A percentile compares a stretch with the other conserved stretches of the same genome.
These are phyloP conservation scores for Ursus arctos DNA, from an alignment of 2,113 vertebrate genomes.

Conservation along the genomic window DNA sequence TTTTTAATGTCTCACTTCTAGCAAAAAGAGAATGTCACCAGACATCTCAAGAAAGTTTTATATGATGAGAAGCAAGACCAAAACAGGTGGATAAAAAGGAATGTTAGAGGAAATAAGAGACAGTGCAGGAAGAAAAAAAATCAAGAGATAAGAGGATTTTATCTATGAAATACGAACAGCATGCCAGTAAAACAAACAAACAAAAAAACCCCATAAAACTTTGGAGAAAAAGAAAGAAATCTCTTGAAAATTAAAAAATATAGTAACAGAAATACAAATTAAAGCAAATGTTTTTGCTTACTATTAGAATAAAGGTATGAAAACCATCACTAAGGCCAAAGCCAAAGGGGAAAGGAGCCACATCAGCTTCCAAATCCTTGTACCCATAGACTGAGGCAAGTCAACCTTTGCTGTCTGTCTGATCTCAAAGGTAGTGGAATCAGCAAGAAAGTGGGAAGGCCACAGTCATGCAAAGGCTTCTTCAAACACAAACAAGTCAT, in stretches of 20 bases:
- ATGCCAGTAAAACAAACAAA: neutral
- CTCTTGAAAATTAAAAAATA: slow-evolving; percentile 28
- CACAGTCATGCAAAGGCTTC: slow-evolving; percentile 94
- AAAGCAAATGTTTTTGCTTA: neutral
- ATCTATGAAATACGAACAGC: neutral
- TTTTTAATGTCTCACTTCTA: neutral
- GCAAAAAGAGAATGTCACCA: neutral
- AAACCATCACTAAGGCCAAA: neutral
- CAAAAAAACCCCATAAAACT: neutral
- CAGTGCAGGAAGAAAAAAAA: neutral
- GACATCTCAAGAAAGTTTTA: neutral
- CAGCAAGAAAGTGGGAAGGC: slow-evolving; percentile 96
- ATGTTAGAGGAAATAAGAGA: neutral
- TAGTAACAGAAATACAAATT: neutral
- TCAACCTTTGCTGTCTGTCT: slow-evolving; percentile 95
- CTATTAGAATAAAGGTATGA: slow-evolving; percentile 30
- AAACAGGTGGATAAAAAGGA: neutral
- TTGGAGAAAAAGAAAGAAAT: neutral
- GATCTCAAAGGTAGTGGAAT: slow-evolving; percentile 96
- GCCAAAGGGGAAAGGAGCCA: slow-evolving; percentile 93
- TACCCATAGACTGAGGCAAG: slow-evolving; percentile 95
- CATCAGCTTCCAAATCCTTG: slow-evolving; percentile 96
- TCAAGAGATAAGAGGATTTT: neutral
- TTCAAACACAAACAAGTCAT: slow-evolving; percentile 96
- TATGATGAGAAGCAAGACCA: neutral